Percentiles rank a stretch among this genome's conserved stretches.
These are phyloP conservation scores for Eristalis pertinax DNA, from an alignment of 2,888 invertebrate species.

Conservation along the genomic window DNA sequence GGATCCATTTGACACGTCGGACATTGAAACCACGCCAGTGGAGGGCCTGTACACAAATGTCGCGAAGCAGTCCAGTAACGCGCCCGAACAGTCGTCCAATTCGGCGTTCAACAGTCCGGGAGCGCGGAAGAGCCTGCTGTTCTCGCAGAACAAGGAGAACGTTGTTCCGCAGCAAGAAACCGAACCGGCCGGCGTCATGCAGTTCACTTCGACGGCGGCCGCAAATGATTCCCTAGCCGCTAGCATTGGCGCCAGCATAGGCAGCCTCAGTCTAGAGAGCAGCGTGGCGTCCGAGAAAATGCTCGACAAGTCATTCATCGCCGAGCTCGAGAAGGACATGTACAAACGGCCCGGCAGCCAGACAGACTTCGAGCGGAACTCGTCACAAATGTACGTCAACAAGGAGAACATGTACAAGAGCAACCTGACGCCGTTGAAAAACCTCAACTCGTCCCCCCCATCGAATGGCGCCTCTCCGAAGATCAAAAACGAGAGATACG, in stretches of 20 bases:
- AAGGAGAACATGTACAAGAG: slow-evolving; percentile 79
- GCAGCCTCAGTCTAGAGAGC: slow-evolving; percentile 76
- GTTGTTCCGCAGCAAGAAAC: slow-evolving; percentile 73
- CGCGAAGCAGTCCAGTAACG: slow-evolving; percentile 63
- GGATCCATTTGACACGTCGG: slow-evolving; percentile 86
- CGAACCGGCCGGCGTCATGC: slow-evolving; percentile 33
- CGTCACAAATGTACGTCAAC: slow-evolving; percentile 78
- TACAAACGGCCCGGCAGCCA: slow-evolving; percentile 77
- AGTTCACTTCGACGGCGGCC: slow-evolving; percentile 49
- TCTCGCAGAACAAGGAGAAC: slow-evolving; percentile 78
- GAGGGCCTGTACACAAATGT: slow-evolving; percentile 76
- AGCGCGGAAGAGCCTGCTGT: slow-evolving; percentile 75
- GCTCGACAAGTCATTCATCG: slow-evolving; percentile 84
- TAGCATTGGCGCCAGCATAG: slow-evolving; percentile 77
- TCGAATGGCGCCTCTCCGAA: slow-evolving; percentile 75
- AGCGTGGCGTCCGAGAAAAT: slow-evolving; percentile 79
- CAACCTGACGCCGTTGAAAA: slow-evolving; percentile 78
- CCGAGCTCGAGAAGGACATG: slow-evolving; percentile 86
- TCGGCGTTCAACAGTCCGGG: slow-evolving; percentile 74
- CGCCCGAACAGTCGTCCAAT: not conserved
- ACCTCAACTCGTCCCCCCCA: slow-evolving; percentile 72
- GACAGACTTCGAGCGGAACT: slow-evolving; percentile 80
- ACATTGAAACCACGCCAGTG: slow-evolving; percentile 36
- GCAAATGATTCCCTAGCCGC: slow-evolving; percentile 75
- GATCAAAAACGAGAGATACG: slow-evolving; percentile 73